Base-by-base conservation (phyloP, 2,797 vertebrate species). In the Hydrocynus forskahlii region DNA sequence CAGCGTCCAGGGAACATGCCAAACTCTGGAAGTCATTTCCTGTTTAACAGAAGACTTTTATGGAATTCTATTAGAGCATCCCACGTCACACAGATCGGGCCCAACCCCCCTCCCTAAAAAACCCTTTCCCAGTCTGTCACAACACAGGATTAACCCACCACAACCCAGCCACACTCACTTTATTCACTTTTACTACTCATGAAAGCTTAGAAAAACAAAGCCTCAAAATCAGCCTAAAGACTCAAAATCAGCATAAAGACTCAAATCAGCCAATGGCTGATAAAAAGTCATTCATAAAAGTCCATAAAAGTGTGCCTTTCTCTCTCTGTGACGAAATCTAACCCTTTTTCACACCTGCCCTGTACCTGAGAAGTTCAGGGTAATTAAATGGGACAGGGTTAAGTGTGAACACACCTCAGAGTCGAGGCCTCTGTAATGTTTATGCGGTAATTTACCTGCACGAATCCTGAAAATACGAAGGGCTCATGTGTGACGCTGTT, bases 11-110 rank as follows among this genome's bases (percentile, higher is more conserved):
- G 84, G 89, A 90, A 87, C 93, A 94, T 95, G 94, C 94, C 94
- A 91, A 94, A 93, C 89, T 84, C 85, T 88, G 86, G 84, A 92
- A 93, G 93, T 95, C 93, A 96, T 93, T 95, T 96, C 95, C 95
- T 95, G 93, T 90, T 92, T 79, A 85, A 68, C 89, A 82, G 83
- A 94, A 93, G 90, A 95, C 93, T 93, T 94, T 93, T 94, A 93
- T 94, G 92, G 94, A 95, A 94, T 94, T 93, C 90, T 91, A 88
- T 86, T 86, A 85, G 88, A 85, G 69, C 87, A 81, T 84, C 81
- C 77, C 83, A 87, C 88, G 82, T 91, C 92, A 91, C 69, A 59
- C 66, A 45, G 60, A 81, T 52, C 79, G 70, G 52, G 77, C 69
- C 35, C 57, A 74, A 63, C n/a, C 72, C 70, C 76, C 64, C 63